These are phyloP conservation scores for Salmo trutta DNA, from an alignment of 2,797 vertebrate genomes.

Conservation along the genomic window DNA sequence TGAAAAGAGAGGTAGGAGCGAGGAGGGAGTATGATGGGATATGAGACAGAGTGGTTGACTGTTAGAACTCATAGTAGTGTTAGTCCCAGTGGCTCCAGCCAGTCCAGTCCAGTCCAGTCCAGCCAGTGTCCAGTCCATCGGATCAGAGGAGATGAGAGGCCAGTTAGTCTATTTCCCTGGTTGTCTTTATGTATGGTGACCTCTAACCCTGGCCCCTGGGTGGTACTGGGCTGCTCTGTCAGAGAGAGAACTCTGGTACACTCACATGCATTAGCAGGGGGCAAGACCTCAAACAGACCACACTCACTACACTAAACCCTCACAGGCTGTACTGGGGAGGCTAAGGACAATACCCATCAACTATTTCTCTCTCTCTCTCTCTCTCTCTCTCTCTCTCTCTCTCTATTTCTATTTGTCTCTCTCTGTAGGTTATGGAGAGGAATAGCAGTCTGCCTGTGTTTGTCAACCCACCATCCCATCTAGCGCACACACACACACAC, in stretches of 20 bases:
- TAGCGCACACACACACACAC: neutral
- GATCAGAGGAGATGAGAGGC: neutral
- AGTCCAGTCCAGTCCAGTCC: neutral
- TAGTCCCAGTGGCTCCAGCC: conserved; percentile 43
- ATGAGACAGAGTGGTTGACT: neutral
- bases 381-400: neutral
- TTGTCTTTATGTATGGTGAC: conserved; percentile 64
- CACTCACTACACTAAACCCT: neutral
- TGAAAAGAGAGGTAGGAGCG: neutral
- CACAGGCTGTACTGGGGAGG: neutral
- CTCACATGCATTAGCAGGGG: conserved; percentile 49
- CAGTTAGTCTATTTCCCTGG: conserved; percentile 56
- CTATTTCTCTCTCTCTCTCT: neutral
- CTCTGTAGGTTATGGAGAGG: neutral
- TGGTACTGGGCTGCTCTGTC: conserved; percentile 55
- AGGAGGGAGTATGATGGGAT: neutral
- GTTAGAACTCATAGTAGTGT: conserved; percentile 18
- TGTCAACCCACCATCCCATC: conserved; percentile 34
- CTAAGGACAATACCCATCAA: neutral
- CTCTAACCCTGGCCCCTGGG: conserved; percentile 55
- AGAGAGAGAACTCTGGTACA: neutral
- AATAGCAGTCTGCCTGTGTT: conserved; percentile 46
- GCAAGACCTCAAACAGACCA: conserved; percentile 42
- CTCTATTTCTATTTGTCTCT: neutral
- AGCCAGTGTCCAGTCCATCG: neutral